A percentile compares a stretch with the other conserved stretches of the same genome.
These are phyloP conservation scores for Meleagris gallopavo DNA, from an alignment of 2,113 vertebrate species.

Conservation along the genomic window DNA sequence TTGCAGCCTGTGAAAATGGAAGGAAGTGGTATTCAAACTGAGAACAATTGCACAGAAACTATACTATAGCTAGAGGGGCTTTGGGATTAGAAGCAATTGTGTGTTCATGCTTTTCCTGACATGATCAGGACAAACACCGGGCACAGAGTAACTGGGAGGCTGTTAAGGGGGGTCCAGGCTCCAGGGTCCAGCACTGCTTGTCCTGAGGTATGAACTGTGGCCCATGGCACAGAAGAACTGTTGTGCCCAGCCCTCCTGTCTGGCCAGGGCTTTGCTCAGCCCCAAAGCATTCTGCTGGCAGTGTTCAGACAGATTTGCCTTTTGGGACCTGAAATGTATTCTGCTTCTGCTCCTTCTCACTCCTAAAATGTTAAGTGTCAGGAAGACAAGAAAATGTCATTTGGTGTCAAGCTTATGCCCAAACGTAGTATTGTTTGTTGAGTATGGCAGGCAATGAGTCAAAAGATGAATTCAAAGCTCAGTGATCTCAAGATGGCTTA, in stretches of 20 bases:
- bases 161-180: background rate
- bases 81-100: slow-evolving; percentile 66
- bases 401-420: background rate
- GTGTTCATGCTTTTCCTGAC: slow-evolving; percentile 48
- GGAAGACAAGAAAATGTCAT: background rate
- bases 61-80: slow-evolving; percentile 20
- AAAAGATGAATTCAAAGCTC: background rate
- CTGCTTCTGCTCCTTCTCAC: background rate
- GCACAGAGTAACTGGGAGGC: background rate
- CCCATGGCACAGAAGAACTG: background rate
- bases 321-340: background rate
- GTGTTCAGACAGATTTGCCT: background rate
- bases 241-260: background rate
- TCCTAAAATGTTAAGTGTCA: background rate
- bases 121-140: slow-evolving; percentile 53
- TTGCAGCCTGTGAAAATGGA: slow-evolving; percentile 18
- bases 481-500: background rate
- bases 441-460: background rate
- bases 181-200: background rate
- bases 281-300: background rate
- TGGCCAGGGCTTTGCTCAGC: background rate
- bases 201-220: background rate
- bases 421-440: background rate
- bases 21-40: slow-evolving; percentile 45
- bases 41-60: slow-evolving; percentile 54